phyloP scores from a whole-genome alignment of 2,113 vertebrate genomes.

The Orientallactaga bullata region DNA sequence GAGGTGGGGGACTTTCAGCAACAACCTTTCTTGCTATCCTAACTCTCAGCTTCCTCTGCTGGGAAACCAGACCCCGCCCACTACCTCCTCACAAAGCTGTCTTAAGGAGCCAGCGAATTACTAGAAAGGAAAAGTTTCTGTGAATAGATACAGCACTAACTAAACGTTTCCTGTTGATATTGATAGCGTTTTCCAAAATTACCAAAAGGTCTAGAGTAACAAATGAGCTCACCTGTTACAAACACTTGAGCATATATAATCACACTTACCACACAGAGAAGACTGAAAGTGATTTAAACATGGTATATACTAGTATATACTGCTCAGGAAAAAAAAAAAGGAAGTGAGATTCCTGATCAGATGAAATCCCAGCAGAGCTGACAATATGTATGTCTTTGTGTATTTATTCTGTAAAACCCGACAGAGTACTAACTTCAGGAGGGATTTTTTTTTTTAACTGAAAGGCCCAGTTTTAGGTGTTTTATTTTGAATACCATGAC shows the following conservation, averaged over 20 bases:
- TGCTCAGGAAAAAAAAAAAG: not conserved
- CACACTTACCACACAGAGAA: not conserved
- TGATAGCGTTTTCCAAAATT: not conserved
- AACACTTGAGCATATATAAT: not conserved
- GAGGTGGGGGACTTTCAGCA: not conserved
- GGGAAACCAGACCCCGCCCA: not conserved
- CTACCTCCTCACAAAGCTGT: not conserved
- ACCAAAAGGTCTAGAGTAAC: not conserved
- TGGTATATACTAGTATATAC: not conserved
- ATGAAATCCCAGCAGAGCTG: not conserved
- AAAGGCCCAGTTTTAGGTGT: conserved; percentile 34
- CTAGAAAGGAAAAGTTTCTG: not conserved
- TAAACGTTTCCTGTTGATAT: not conserved
- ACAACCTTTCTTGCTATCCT: not conserved
- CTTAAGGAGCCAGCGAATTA: not conserved
- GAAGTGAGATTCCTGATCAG: not conserved
- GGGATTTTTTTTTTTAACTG: not conserved
- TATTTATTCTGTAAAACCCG: not conserved
- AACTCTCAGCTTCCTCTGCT: not conserved
- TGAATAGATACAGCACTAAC: not conserved
- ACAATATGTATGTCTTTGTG: conserved; percentile 5
- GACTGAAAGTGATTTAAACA: conserved; percentile 15
- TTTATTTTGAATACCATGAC: not conserved
- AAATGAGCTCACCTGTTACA: not conserved
- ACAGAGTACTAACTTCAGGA: not conserved